phyloP scores from a whole-genome alignment of 2,888 invertebrate genomes.

The Scaptomyza caliginosa region DNA sequence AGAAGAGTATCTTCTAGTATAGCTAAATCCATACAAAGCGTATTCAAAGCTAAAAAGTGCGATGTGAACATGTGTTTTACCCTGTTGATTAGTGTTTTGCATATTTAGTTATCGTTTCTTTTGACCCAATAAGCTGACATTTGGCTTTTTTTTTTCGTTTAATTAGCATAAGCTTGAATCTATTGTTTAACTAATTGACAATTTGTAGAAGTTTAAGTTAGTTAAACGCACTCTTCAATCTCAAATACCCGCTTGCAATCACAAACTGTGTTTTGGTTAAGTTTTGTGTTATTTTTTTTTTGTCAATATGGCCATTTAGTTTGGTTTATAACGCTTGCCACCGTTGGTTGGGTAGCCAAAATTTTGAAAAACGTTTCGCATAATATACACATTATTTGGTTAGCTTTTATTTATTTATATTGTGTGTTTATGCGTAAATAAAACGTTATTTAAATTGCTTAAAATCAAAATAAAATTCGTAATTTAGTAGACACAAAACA shows the following conservation, averaged over 20 bases:
- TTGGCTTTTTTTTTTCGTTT: constrained; percentile 10
- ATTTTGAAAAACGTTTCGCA: constrained; percentile 44
- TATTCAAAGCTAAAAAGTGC: constrained; percentile 70
- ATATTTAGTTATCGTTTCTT: constrained; percentile 19
- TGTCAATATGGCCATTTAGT: constrained; percentile 34
- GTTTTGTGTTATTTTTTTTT: too few relatives aligned
- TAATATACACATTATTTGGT: constrained; percentile 65
- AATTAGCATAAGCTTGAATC: constrained; percentile 54
- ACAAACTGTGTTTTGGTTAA: too few relatives aligned
- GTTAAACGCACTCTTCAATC: neutral
- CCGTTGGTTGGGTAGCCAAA: constrained; percentile 34
- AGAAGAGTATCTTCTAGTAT: too few relatives aligned
- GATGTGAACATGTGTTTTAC: constrained; percentile 74
- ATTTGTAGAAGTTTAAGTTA: constrained; percentile 32
- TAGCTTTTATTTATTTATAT: constrained; percentile 49
- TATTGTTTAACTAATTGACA: constrained; percentile 46
- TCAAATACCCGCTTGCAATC: constrained; percentile 42
- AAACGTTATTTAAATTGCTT: constrained; percentile 50
- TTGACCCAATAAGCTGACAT: constrained; percentile 12
- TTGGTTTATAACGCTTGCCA: constrained; percentile 52
- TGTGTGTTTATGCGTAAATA: constrained; percentile 60
- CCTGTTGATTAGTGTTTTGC: neutral
- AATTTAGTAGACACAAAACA: constrained; percentile 54
- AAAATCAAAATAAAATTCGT: constrained; percentile 36
- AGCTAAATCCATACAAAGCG: too few relatives aligned